Evolutionary conservation across 2,113 vertebrate species (phyloP).

Genomic region (Neofelis nebulosa): DNA sequence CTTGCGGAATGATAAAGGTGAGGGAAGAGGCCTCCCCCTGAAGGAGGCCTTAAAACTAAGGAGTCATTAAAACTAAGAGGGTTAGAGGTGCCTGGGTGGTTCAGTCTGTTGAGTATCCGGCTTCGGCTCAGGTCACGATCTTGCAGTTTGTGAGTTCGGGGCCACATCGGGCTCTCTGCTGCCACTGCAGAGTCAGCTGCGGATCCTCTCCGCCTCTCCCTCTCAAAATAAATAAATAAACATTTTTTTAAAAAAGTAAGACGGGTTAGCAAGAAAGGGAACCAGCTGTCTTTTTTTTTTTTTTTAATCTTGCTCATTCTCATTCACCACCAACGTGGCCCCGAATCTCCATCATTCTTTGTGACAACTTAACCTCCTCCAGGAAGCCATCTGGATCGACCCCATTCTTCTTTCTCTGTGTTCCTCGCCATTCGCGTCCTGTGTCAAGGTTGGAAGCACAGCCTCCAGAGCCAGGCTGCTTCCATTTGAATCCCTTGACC

Average conservation of each 20-base stretch:
- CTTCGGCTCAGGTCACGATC: neutral
- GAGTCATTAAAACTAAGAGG: neutral
- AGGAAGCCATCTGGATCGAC: neutral
- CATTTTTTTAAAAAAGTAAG: neutral
- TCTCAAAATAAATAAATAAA: neutral
- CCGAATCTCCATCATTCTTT: neutral
- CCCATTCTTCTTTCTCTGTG: neutral
- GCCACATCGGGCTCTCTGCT: no score
- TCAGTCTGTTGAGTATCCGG: neutral
- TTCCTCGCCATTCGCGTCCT: rapidly evolving
- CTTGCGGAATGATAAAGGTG: neutral
- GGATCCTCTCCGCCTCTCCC: neutral
- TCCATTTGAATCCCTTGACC: neutral
- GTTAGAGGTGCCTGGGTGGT: neutral
- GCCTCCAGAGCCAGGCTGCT: neutral
- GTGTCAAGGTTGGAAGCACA: rapidly evolving
- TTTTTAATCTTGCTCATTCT: neutral
- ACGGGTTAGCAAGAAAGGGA: neutral
- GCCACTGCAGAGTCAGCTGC: no score
- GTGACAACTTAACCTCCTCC: neutral
- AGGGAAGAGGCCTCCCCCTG: neutral
- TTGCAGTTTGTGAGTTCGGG: no score
- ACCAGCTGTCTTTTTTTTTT: neutral
- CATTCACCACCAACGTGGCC: neutral
- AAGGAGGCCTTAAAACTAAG: no score